Base-by-base conservation (phyloP, 2,113 vertebrate species). In the Shinisaurus crocodilurus region DNA sequence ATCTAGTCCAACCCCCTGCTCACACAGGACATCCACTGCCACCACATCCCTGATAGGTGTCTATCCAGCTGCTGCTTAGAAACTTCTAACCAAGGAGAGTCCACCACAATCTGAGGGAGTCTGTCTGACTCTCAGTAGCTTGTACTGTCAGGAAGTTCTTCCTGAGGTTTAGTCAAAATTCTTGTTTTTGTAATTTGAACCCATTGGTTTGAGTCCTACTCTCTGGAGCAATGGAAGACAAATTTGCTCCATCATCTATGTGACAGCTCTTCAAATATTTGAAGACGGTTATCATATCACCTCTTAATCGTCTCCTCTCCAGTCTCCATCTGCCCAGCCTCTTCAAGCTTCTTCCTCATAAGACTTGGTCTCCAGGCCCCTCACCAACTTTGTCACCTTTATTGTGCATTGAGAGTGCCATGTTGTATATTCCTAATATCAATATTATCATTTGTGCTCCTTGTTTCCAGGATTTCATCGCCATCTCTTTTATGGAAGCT, bases 391-490 rank as follows among this genome's bases (percentile, higher is more conserved):
- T 29, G 27, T 50, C 4, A 25, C 79, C 79, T 81, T 10, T 37
- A 82, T 15, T 76, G 72, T 13, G n/a, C 70, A 25, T 74, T 63
- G 40, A 45, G 5, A 77, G 72, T 65, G 37, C 74, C 27, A 6
- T 12, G 2, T 65, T 34, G 27, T 15, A 43, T 27, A 45, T 87
- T 43, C 0, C 18, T 63, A 54, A 29, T 57, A 32, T 60, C 1
- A 92, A 88, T 83, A 87, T 37, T 70, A 90, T 90, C 48, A 29
- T n/a, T 43, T 91, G 32, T 88, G 40, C 50, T 67, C 76, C 27
- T 89, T 10, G 79, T 81, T 89, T 18, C 69, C 92, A 99, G 99
- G 99, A 99, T 95, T 99, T 99, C 93, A 98, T 99, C 95, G 98
- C 97, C 6, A 96, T 99, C 83, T 99, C 97, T 3, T 98, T 98